Evolutionary conservation across 2,888 invertebrate genomes (phyloP).

Genomic region (Agriopis aurantiaria): DNA sequence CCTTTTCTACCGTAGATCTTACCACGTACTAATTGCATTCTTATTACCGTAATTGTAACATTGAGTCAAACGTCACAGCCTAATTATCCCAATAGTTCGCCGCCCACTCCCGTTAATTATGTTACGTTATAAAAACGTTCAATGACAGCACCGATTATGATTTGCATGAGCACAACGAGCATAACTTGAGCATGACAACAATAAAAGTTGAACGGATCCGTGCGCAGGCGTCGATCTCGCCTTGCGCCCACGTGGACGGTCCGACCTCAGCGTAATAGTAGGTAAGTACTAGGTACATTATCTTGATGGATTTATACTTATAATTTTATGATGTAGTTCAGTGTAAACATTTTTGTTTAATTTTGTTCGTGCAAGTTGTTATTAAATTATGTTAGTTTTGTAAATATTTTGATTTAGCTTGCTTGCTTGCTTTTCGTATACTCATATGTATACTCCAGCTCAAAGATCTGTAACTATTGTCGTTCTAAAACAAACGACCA

Average conservation of each 20-base stretch:
- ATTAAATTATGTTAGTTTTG: neutral
- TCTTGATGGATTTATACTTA: slow-evolving; percentile 39
- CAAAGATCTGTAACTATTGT: too few species aligned
- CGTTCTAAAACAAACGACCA: too few species aligned
- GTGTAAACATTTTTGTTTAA: slow-evolving; percentile 24
- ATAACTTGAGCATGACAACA: slow-evolving; percentile 47
- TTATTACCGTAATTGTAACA: slow-evolving; percentile 27
- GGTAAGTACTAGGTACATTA: slow-evolving; percentile 22
- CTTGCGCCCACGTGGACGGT: slow-evolving; percentile 40
- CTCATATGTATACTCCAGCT: too few species aligned
- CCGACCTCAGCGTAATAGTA: slow-evolving; percentile 27
- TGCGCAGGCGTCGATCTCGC: slow-evolving; percentile 37
- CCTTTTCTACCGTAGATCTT: too few species aligned
- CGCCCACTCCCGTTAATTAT: slow-evolving; percentile 63
- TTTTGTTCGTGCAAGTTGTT: neutral
- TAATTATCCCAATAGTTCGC: slow-evolving; percentile 46
- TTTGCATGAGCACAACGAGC: slow-evolving; percentile 65
- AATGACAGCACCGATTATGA: slow-evolving; percentile 67
- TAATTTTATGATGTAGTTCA: slow-evolving; percentile 32
- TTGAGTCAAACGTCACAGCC: slow-evolving; percentile 30
- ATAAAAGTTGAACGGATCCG: slow-evolving; percentile 39
- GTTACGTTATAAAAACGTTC: slow-evolving; percentile 67
- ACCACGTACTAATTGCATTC: neutral
- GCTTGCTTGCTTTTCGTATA: neutral
- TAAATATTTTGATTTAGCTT: slow-evolving; percentile 1